phyloP scores from a whole-genome alignment of 1,140 invertebrate species.

The Mactra quadrangularis region DNA sequence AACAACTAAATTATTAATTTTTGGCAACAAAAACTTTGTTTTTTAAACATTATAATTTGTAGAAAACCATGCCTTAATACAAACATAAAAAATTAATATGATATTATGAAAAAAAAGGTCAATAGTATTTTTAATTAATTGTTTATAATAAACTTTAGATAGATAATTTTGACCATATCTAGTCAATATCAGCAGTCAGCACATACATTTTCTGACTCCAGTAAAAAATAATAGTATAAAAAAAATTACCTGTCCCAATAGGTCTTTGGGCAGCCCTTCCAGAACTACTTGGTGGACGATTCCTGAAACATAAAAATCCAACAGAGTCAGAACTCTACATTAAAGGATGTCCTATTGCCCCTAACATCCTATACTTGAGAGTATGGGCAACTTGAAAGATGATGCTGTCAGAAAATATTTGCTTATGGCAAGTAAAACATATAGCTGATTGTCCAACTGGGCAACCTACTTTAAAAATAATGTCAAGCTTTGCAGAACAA shows the following conservation, averaged over 20 bases:
- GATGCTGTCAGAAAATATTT: too few species aligned
- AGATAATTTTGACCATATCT: not conserved
- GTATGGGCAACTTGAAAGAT: too few species aligned
- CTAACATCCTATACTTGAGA: too few species aligned
- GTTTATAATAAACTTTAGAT: not conserved
- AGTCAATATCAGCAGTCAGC: not conserved
- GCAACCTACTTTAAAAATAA: too few species aligned
- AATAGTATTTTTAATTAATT: not conserved
- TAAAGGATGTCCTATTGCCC: too few species aligned
- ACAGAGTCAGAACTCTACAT: too few species aligned
- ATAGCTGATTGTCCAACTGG: too few species aligned
- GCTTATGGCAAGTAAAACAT: too few species aligned
- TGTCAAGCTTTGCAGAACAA: too few species aligned
- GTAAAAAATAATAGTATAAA: not conserved
- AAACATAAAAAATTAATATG: not conserved
- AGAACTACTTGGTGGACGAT: constrained; percentile 27
- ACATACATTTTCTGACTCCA: not conserved
- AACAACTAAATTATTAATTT: too few species aligned
- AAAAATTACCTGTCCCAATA: constrained; percentile 44
- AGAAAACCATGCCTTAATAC: not conserved
- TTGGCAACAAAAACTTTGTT: too few species aligned
- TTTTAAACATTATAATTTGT: not conserved
- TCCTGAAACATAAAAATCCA: constrained; percentile 18
- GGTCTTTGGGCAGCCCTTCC: constrained; percentile 49
- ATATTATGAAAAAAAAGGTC: not conserved